Conservation (phyloP, 2,113 vertebrate species). For the Otocyon megalotis region DNA sequence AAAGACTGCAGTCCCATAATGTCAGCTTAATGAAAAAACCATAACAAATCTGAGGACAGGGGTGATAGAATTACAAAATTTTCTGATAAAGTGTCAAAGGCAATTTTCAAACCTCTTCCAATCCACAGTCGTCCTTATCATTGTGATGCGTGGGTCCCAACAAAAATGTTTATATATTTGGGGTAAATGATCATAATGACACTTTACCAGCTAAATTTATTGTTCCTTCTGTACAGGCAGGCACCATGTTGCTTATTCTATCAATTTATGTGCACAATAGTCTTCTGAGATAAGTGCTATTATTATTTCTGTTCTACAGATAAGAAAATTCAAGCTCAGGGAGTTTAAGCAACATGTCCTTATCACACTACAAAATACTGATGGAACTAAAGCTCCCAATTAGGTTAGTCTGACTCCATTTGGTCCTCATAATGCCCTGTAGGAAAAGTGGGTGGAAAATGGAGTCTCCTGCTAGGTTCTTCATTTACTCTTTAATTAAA, state of each 20-base stretch:
- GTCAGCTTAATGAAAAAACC: neutral
- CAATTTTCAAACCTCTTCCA: conserved; percentile 7
- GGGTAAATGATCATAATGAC: neutral
- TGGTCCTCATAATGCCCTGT: neutral
- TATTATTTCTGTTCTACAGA: neutral
- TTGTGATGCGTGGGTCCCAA: neutral
- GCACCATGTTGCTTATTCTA: neutral
- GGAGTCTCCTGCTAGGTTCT: neutral
- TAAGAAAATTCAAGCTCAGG: neutral
- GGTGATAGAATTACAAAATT: neutral
- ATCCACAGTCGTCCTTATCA: neutral
- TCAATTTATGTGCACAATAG: neutral
- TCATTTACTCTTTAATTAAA: conserved; percentile 20
- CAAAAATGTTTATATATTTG: conserved; percentile 9
- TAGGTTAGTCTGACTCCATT: neutral
- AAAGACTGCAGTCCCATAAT: neutral
- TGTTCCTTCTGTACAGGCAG: neutral
- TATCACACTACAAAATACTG: neutral
- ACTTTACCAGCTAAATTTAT: neutral
- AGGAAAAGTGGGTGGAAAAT: neutral
- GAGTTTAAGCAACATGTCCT: neutral
- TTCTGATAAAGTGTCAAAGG: neutral
- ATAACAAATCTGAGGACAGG: neutral
- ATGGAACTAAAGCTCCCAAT: neutral
- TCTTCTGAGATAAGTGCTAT: neutral